Conservation (phyloP, 2,888 invertebrate species). For the Tenthredo mesomela region DNA sequence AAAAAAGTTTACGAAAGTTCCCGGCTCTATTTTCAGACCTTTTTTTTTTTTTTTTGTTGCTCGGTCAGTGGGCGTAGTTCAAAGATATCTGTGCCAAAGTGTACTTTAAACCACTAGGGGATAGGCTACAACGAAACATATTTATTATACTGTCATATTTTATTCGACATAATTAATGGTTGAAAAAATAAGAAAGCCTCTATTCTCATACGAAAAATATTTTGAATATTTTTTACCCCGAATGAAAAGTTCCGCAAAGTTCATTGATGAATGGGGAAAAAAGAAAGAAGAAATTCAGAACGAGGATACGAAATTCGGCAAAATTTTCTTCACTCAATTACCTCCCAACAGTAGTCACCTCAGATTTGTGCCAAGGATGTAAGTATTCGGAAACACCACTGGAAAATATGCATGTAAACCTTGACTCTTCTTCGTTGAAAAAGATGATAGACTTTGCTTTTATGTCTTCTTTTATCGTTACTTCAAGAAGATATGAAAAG, state of each 20-base stretch:
- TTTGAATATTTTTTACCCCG: neutral
- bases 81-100: neutral
- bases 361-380: no score
- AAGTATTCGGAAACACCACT: no score
- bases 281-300: neutral
- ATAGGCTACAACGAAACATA: neutral
- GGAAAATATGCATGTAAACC: no score
- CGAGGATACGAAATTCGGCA: neutral
- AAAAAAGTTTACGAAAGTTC: conserved; percentile 11
- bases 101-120: conserved; percentile 5
- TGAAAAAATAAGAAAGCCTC: neutral
- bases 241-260: neutral
- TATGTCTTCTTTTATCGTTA: neutral
- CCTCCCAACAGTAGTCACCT: neutral
- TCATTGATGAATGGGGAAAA: neutral
- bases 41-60: neutral
- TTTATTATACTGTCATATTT: conserved; percentile 13
- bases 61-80: conserved; percentile 9
- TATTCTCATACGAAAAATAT: neutral
- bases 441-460: neutral
- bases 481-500: neutral
- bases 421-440: neutral
- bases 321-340: neutral
- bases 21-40: neutral
- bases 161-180: neutral